Conservation (phyloP, 2,797 vertebrate species). For the Catamblyrhynchus diadema region DNA sequence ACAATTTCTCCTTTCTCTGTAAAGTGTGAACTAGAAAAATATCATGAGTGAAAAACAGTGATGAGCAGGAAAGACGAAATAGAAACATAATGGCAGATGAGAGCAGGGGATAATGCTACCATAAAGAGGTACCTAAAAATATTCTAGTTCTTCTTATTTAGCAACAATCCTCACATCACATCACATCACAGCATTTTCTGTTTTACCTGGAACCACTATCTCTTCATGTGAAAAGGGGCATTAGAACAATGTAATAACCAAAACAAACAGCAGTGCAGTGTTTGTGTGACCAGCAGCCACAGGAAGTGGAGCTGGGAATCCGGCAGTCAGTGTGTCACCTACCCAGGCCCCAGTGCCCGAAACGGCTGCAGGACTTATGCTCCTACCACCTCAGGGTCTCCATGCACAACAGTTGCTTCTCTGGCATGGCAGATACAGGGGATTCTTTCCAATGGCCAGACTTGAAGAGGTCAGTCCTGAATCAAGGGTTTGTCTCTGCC, state of each 20-base stretch:
- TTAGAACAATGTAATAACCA: not conserved
- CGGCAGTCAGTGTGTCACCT: not conserved
- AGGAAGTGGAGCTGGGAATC: not conserved
- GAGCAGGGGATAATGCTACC: not conserved
- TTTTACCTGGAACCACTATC: not conserved
- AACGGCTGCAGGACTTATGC: not conserved
- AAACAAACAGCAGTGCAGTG: accelerated
- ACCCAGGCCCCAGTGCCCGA: accelerated
- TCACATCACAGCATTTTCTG: not conserved
- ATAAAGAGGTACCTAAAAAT: not conserved
- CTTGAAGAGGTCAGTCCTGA: not conserved
- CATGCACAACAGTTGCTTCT: not conserved
- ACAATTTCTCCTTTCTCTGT: not conserved
- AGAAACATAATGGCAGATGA: not conserved
- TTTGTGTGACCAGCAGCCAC: accelerated
- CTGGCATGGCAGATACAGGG: not conserved
- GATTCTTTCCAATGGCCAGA: not conserved
- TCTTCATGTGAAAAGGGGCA: not conserved
- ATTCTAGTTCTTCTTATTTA: not conserved
- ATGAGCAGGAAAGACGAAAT: not conserved
- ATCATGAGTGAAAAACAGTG: not conserved
- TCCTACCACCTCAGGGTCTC: accelerated
- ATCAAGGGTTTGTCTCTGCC: not conserved
- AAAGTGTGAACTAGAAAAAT: not conserved
- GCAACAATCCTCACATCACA: not conserved